Evolutionary conservation across 2,888 invertebrate species (phyloP).

Genomic region (Hemicrepidius hirtus): DNA sequence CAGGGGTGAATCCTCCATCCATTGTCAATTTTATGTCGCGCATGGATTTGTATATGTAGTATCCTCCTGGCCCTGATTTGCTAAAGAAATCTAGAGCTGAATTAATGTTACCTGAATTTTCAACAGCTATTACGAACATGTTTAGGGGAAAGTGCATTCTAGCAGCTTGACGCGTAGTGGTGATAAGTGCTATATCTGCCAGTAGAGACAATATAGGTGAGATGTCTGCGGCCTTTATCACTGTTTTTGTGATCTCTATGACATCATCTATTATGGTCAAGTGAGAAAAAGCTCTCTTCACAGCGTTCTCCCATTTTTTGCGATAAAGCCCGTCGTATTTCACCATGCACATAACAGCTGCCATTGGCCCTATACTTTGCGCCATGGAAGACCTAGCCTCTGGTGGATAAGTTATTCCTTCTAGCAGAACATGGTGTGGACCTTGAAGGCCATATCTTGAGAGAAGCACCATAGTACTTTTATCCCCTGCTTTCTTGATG

Average conservation of each 20-base stretch:
- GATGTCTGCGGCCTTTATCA: conserved; percentile 35
- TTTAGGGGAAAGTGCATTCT: conserved; percentile 47
- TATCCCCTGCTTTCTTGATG: conserved; percentile 3
- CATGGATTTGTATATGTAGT: conserved; percentile 23
- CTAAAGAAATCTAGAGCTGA: conserved; percentile 4
- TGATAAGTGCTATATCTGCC: conserved; percentile 47
- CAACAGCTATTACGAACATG: too few relatives aligned
- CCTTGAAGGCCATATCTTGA: conserved; percentile 39
- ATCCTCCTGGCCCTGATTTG: conserved; percentile 24
- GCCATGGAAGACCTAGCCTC: conserved; percentile 43
- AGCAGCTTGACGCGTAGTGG: conserved; percentile 43
- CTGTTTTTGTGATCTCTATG: conserved; percentile 39
- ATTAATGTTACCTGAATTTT: neutral
- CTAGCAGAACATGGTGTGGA: conserved; percentile 38
- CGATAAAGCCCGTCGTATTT: conserved; percentile 16
- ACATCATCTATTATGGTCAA: conserved; percentile 56
- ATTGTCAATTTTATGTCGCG: conserved; percentile 10
- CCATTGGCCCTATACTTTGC: conserved; percentile 47
- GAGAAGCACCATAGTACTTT: neutral
- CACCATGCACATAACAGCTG: conserved; percentile 32
- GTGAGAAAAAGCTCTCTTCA: conserved; percentile 54
- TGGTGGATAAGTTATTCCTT: conserved; percentile 44
- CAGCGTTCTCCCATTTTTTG: conserved; percentile 50
- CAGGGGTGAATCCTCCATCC: conserved; percentile 26
- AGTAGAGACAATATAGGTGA: conserved; percentile 13